phyloP scores from a whole-genome alignment of 2,797 vertebrate genomes.

The Myotis daubentonii region DNA sequence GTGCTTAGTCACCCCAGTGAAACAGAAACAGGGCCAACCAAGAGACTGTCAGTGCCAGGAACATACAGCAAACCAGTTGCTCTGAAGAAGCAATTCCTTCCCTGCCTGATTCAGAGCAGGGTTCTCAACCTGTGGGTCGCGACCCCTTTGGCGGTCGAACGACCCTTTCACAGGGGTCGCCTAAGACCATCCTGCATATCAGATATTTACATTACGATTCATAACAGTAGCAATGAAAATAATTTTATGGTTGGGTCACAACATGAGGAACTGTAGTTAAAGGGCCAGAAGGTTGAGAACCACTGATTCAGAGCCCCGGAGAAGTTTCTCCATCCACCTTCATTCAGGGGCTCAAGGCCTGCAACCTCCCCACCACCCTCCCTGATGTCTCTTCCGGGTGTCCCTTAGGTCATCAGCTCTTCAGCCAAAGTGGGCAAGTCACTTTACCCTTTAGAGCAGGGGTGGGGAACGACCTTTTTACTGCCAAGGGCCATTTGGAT shows the following conservation, averaged over 20 bases:
- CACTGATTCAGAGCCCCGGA: neutral
- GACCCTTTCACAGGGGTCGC: too few species aligned
- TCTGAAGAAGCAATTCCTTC: neutral
- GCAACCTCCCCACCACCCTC: too few species aligned
- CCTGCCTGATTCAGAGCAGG: neutral
- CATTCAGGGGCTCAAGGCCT: neutral
- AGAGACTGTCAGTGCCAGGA: neutral
- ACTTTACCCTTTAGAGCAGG: neutral
- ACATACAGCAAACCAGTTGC: neutral
- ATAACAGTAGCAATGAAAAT: too few species aligned
- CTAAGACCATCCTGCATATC: too few species aligned
- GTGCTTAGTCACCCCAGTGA: slow-evolving; percentile 30
- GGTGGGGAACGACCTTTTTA: too few species aligned
- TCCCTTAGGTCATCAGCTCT: neutral
- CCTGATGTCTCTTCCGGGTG: neutral
- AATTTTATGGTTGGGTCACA: too few species aligned
- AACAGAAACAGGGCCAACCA: neutral
- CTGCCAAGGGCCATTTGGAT: too few species aligned
- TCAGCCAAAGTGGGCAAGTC: neutral
- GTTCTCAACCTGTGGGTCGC: too few species aligned
- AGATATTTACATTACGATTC: too few species aligned
- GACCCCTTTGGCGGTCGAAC: too few species aligned
- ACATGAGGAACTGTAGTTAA: too few species aligned
- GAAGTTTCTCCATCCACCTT: neutral
- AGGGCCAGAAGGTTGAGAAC: too few species aligned